Conservation (phyloP, 2,888 invertebrate genomes). For the Euplexia lucipara region DNA sequence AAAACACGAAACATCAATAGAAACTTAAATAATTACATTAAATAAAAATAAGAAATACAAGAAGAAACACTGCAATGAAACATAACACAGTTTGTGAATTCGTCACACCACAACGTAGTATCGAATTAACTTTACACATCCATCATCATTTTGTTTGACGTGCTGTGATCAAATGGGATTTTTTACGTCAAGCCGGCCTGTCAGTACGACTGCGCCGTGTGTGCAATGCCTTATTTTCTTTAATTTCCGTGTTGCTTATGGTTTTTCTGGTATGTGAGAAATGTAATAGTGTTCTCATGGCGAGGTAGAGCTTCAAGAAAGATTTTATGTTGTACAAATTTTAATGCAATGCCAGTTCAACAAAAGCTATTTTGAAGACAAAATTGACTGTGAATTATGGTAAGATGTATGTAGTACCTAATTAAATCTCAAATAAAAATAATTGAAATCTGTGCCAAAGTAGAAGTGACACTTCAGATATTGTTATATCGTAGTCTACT, state of each 20-base stretch:
- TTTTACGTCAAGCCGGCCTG: slow-evolving; percentile 67
- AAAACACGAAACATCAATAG: slow-evolving; percentile 50
- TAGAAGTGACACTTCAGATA: no score
- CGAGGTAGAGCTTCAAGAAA: not conserved
- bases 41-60: slow-evolving; percentile 44
- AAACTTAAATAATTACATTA: slow-evolving; percentile 60
- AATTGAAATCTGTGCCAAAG: no score
- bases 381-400: no score
- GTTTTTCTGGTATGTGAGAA: slow-evolving; percentile 55
- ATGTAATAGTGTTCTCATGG: slow-evolving; percentile 48
- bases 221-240: slow-evolving; percentile 61
- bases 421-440: no score
- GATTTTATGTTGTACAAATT: no score
- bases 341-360: no score
- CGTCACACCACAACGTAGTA: slow-evolving; percentile 65
- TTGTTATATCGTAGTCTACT: no score
- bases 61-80: slow-evolving; percentile 57
- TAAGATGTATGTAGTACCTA: no score
- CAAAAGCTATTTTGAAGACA: no score
- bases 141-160: slow-evolving; percentile 81
- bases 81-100: slow-evolving; percentile 66
- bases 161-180: slow-evolving; percentile 78
- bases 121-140: slow-evolving; percentile 70
- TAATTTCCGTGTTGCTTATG: slow-evolving; percentile 65
- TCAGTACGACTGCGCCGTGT: slow-evolving; percentile 68